Conservation (phyloP, 1,140 invertebrate species). For the Trichonephila inaurata region DNA sequence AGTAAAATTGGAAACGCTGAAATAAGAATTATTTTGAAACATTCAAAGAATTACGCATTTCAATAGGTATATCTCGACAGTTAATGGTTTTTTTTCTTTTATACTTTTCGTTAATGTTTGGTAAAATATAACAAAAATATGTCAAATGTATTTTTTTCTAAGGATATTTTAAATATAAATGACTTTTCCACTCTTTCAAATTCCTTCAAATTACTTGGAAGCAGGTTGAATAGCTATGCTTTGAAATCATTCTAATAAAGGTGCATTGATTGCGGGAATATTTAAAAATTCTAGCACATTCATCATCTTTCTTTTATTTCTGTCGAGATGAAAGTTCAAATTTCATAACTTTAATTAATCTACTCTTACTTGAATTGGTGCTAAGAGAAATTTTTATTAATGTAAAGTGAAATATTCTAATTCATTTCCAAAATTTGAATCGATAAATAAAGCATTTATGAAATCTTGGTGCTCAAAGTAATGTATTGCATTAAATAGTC, state of each 20-base stretch:
- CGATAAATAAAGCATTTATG: too few relatives aligned
- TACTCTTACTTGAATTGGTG: background rate
- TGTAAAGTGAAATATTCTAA: background rate
- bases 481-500: too few relatives aligned
- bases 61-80: too few relatives aligned
- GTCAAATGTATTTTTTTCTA: background rate
- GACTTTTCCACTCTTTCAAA: background rate
- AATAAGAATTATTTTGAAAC: background rate
- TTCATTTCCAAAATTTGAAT: too few relatives aligned
- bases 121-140: background rate
- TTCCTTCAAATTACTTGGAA: background rate
- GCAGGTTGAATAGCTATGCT: background rate
- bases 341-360: background rate
- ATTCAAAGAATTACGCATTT: too few relatives aligned
- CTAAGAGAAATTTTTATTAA: background rate
- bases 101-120: background rate
- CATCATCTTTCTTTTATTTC: background rate
- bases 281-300: background rate
- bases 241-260: background rate
- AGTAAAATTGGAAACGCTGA: background rate
- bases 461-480: too few relatives aligned
- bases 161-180: background rate
- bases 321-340: background rate
- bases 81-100: too few relatives aligned
- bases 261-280: background rate